phyloP scores from a whole-genome alignment of 1,140 invertebrate species.

The Periplaneta americana region DNA sequence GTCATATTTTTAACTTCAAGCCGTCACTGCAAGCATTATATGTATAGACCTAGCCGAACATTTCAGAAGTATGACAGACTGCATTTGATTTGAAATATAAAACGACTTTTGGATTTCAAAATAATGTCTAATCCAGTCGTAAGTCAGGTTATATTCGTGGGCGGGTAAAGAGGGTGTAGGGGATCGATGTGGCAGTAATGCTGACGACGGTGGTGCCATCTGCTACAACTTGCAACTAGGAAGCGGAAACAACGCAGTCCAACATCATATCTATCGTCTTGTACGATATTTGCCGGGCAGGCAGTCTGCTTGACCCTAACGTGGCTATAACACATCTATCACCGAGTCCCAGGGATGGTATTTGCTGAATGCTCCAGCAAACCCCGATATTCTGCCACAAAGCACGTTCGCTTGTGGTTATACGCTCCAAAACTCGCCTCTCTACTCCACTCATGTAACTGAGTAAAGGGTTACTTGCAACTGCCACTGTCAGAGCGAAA shows the following conservation, averaged over 20 bases:
- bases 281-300: not conserved
- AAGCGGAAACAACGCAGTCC: too few species aligned
- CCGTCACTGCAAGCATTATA: too few species aligned
- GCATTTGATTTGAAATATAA: not conserved
- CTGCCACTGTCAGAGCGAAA: not conserved
- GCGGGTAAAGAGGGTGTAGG: not conserved
- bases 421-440: not conserved
- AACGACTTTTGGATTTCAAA: not conserved
- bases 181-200: not conserved
- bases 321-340: not conserved
- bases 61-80: too few species aligned
- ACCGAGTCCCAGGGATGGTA: not conserved
- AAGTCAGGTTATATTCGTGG: not conserved
- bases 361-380: not conserved
- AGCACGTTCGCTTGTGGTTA: not conserved
- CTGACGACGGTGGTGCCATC: not conserved
- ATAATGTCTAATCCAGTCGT: not conserved
- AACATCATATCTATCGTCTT: not conserved
- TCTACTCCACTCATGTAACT: not conserved
- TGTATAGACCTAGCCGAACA: too few species aligned
- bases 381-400: not conserved
- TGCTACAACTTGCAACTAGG: not conserved
- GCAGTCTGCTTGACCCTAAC: not conserved
- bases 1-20: too few species aligned
- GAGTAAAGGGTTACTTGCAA: not conserved